Base-by-base conservation (phyloP, 2,113 vertebrate genomes). In the Ophthalmolycus amberensis region DNA sequence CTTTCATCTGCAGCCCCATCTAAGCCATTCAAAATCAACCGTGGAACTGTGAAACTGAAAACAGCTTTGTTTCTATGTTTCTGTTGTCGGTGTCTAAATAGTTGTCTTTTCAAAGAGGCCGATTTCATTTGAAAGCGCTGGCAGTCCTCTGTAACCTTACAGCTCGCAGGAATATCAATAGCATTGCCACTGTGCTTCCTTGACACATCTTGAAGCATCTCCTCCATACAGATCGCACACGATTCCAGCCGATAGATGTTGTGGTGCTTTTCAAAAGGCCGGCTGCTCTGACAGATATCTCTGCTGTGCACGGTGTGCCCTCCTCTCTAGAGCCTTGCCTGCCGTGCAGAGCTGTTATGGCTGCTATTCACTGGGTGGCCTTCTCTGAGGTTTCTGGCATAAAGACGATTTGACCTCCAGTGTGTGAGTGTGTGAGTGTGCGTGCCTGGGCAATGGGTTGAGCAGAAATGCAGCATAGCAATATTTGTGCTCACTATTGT, bases 141-240 rank as follows among this genome's bases (percentile, higher is more conserved):
- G 58, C 80, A 9, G 64, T 58, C 67, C 62, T 85, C 72, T 70
- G 76, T 64, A 79, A 88, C 82, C 84, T 76, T 62, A 79, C 68
- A 72, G 85, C 66, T 77, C 15, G 6, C 58, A 65, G 52, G 75
- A 85, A 90, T 83, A 85, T 88, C 89, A 83, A 77, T 89, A 86
- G 79, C 77, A 77, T 79, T 77, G 78, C 75, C 78, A 38, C 75
- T 75, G 78, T 71, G 48, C 79, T 85, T 90, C 83, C 69, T 82
- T 86, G 89, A 91, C 84, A 89, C 82, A 22, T 84, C 79, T 85
- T 73, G 75, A 90, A 82, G 85, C 82, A 52, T 86, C 69, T 89
- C 80, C 75, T 88, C 83, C 67, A 76, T 64, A 63, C 52, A 46
- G 77, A 79, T 78, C 32, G 46, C 66, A 83, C 52, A 72, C 37